A percentile compares a stretch with the other conserved stretches of the same genome.
These are phyloP conservation scores for Vannuccia rotundouncinata DNA, from an alignment of 2,888 invertebrate genomes.

Conservation along the genomic window DNA sequence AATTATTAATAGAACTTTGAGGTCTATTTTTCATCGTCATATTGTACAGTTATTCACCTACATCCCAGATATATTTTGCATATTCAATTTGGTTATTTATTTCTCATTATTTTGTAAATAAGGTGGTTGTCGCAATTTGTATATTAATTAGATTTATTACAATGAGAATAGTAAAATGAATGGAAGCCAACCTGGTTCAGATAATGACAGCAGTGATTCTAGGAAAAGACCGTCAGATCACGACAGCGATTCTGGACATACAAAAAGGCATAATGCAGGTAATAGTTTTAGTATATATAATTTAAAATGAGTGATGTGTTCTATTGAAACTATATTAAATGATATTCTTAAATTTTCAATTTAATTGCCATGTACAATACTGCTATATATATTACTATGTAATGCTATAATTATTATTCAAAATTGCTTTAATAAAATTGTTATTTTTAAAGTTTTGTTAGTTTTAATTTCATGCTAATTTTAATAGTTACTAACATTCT, in stretches of 20 bases:
- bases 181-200: slow-evolving; percentile 10
- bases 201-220: slow-evolving; percentile 46
- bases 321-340: too few species aligned
- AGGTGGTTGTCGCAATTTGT: not conserved
- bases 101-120: not conserved
- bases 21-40: not conserved
- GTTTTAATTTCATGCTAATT: too few species aligned
- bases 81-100: not conserved
- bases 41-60: not conserved
- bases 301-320: too few species aligned
- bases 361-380: too few species aligned
- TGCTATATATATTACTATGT: too few species aligned
- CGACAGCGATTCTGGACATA: slow-evolving; percentile 54
- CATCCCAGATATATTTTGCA: not conserved
- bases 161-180: slow-evolving; percentile 4
- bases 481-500: too few species aligned
- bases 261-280: slow-evolving; percentile 55
- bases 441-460: too few species aligned
- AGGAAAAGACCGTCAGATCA: slow-evolving; percentile 56
- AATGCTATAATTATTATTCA: too few species aligned
- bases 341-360: too few species aligned
- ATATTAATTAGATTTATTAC: not conserved
- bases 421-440: too few species aligned
- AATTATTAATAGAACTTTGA: not conserved
- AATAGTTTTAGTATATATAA: too few species aligned